These are phyloP conservation scores for Zaprionus africanus DNA, from an alignment of 1,140 invertebrate species.

Conservation along the genomic window DNA sequence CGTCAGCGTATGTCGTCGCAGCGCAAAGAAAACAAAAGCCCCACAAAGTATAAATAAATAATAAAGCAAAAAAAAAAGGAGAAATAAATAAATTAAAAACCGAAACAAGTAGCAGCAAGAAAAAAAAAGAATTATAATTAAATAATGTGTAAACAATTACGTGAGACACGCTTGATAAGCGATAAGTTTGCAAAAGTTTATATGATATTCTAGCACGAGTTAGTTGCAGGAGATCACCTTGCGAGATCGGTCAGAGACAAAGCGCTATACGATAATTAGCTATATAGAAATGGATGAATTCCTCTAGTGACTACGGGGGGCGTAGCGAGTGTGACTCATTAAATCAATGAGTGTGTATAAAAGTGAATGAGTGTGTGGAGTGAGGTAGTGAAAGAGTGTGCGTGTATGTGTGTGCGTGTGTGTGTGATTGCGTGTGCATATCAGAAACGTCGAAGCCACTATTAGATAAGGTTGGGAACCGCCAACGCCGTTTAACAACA, in stretches of 20 bases:
- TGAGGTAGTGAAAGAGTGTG: neutral
- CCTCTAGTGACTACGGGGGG: neutral
- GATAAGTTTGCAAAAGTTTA: conserved; percentile 6
- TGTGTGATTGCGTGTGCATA: conserved; percentile 48
- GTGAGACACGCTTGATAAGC: conserved; percentile 66
- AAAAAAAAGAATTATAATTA: conserved; percentile 46
- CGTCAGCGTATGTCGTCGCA: conserved; percentile 70
- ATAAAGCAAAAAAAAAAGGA: conserved; percentile 63
- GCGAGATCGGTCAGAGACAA: neutral
- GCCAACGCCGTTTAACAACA: neutral
- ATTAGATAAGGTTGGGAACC: conserved; percentile 22
- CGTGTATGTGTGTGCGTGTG: neutral
- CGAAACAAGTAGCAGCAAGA: conserved; percentile 24
- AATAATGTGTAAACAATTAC: conserved; percentile 80
- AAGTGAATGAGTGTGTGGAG: neutral
- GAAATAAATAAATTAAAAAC: conserved; percentile 65
- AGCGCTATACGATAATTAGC: neutral
- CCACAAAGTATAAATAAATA: conserved; percentile 70
- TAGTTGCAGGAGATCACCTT: neutral
- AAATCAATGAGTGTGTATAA: conserved; percentile 23
- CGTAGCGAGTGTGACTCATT: conserved; percentile 14
- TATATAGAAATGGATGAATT: neutral
- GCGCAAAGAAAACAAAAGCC: conserved; percentile 74
- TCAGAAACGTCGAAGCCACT: conserved; percentile 60
- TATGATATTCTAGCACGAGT: neutral